phyloP scores from a whole-genome alignment of 1,140 invertebrate species.

The Bombus superbus region DNA sequence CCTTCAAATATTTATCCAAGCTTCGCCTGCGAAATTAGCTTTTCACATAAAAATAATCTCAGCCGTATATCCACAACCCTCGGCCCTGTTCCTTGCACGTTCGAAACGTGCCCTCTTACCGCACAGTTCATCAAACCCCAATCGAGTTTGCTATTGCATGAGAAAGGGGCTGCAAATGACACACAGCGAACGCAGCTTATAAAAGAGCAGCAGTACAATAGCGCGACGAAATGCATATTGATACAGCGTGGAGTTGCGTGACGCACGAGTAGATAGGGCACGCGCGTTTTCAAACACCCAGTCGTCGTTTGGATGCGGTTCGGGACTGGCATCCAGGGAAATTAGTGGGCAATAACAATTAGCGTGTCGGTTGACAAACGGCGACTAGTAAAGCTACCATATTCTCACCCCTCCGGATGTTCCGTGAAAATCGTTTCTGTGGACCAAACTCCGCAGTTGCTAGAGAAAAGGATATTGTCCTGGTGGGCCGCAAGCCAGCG shows the following conservation, averaged over 20 bases:
- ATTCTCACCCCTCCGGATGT: constrained; percentile 38
- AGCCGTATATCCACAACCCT: no score
- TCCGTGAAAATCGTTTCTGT: constrained; percentile 52
- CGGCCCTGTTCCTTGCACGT: no score
- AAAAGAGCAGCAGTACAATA: not conserved
- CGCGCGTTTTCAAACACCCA: constrained; percentile 3
- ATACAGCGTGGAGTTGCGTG: constrained; percentile 32
- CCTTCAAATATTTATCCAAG: no score
- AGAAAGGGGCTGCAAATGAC: not conserved
- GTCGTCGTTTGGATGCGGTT: not conserved
- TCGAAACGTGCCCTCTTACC: not conserved
- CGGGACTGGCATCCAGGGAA: constrained; percentile 32
- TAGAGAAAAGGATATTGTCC: constrained; percentile 63
- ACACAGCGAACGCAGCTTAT: not conserved
- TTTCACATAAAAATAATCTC: no score
- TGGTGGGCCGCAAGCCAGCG: constrained; percentile 51
- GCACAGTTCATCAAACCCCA: constrained; percentile 4
- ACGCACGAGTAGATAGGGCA: constrained; percentile 25
- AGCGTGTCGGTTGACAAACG: constrained; percentile 62
- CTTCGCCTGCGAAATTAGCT: no score
- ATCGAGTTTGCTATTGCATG: not conserved
- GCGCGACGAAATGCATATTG: constrained; percentile 1
- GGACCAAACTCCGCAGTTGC: not conserved
- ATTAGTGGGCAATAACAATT: constrained; percentile 71
- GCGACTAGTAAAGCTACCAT: constrained; percentile 43